Base-by-base conservation (phyloP, 2,113 vertebrate species). In the Dicrurus megarhynchus region DNA sequence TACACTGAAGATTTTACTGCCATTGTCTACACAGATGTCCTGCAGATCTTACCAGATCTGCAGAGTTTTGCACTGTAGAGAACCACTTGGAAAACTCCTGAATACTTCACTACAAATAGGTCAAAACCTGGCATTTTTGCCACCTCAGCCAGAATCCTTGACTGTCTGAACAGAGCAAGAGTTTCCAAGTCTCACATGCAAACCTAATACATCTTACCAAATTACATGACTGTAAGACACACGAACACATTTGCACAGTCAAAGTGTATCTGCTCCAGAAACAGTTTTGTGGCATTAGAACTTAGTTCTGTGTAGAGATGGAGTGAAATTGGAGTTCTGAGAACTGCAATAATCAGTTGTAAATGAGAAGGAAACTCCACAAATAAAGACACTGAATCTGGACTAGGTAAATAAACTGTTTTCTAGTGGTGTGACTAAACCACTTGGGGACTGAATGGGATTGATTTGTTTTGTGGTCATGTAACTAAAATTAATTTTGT, bases 21-120 rank as follows among this genome's bases (percentile, higher is more conserved):
- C 23, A 6, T 26, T 42, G 24, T 13, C 30, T 13, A 2, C 8
- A 2, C 5, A 9, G n/a, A n/a, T n/a, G 26, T 35, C 32, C 32
- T 18, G 32, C 21, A 59, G 61, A 52, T 28, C 33, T 41, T 24
- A 4, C 11, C 35, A 22, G 35, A n/a, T n/a, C n/a, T n/a, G n/a
- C n/a, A 1, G 6, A 57, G 19, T 27, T 79, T 75, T 59, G 12
- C 13, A 19, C 35, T 1, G 0, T 15, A 11, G 4, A 49, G 26
- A 19, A 11, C 6, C 1, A 0, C 49, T 37, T 56, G 22, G 47
- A 47, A 76, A 85, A 33, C 18, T 59, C 23, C 24, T 39, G 11
- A 80, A 33, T n/a, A 19, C 4, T 60, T 76, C 20, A 42, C 11
- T 27, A 21, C 3, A 70, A 59, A 42, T 9, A n/a, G 27, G 14